These are phyloP conservation scores for Aramus guarauna DNA, from an alignment of 2,113 vertebrate genomes.

Conservation along the genomic window DNA sequence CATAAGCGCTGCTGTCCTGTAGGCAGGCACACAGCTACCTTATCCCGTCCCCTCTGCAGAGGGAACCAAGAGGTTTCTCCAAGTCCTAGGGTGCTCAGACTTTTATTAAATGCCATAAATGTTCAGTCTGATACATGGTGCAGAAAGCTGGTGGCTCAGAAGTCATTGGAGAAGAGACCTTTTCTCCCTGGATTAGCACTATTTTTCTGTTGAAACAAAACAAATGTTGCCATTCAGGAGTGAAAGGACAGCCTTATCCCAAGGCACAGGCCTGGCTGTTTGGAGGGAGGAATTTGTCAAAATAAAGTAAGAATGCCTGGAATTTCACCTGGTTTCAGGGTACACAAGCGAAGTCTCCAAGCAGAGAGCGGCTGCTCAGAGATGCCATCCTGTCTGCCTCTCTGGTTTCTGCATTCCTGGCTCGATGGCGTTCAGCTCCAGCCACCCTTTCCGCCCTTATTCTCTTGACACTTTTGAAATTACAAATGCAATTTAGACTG, in stretches of 20 bases:
- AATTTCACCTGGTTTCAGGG: slow-evolving; percentile 6
- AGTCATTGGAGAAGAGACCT: too few relatives aligned
- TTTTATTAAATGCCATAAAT: background rate
- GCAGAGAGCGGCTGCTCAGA: background rate
- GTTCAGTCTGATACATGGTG: background rate
- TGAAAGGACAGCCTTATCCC: background rate
- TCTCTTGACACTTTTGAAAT: background rate
- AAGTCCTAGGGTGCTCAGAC: background rate
- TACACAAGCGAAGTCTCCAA: background rate
- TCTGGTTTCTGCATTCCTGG: background rate
- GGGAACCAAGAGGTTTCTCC: background rate
- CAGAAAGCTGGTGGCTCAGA: background rate
- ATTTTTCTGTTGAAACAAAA: background rate
- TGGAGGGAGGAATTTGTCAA: background rate
- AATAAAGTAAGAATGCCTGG: background rate
- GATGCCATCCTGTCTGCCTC: background rate
- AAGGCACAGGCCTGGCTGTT: background rate
- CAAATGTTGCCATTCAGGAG: background rate
- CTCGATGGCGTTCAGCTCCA: background rate
- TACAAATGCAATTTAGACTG: background rate
- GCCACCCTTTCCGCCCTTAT: background rate
- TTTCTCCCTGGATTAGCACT: too few relatives aligned
- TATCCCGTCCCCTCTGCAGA: fast-evolving
- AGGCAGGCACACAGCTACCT: background rate
- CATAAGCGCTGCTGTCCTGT: background rate